These are phyloP conservation scores for Hormiphora californensis DNA, from an alignment of 37 sponge, comb jelly and placozoan genomes.

Conservation along the genomic window DNA sequence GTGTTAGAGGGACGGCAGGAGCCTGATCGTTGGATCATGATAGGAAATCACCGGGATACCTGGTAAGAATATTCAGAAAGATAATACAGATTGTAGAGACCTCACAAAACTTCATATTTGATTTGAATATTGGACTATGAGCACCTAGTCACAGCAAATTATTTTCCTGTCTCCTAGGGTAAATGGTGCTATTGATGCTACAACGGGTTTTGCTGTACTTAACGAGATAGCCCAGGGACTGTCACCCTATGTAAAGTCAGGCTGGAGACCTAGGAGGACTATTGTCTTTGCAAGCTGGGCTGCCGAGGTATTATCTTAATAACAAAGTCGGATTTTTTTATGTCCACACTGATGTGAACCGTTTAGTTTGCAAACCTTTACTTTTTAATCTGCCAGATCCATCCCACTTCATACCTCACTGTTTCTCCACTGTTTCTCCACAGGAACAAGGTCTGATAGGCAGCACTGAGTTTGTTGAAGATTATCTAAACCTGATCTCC, in stretches of 20 bases:
- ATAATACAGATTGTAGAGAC: too few relatives aligned
- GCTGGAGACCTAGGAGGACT: slow-evolving; percentile 45
- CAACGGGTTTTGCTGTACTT: slow-evolving; percentile 29
- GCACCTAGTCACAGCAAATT: too few relatives aligned
- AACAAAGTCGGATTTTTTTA: too few relatives aligned
- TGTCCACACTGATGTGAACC: too few relatives aligned
- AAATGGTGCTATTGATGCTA: slow-evolving; percentile 24
- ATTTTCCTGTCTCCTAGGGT: too few relatives aligned
- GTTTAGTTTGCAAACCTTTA: too few relatives aligned
- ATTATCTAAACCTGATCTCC: slow-evolving; percentile 10
- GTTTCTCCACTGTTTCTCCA: not conserved
- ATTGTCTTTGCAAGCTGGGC: slow-evolving; percentile 43
- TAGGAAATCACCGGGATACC: slow-evolving; percentile 39
- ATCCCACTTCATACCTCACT: too few relatives aligned
- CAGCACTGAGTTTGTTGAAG: slow-evolving; percentile 50
- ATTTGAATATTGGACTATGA: too few relatives aligned
- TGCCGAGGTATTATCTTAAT: slow-evolving; percentile 47
- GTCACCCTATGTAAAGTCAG: not conserved
- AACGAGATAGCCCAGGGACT: slow-evolving; percentile 43
- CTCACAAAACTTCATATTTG: too few relatives aligned
- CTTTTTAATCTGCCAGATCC: too few relatives aligned
- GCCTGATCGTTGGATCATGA: slow-evolving; percentile 46
- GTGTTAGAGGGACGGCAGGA: not conserved
- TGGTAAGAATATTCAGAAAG: too few relatives aligned
- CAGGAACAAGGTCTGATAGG: slow-evolving; percentile 53